These are phyloP conservation scores for Drosophila asahinai DNA, from an alignment of 1,140 invertebrate genomes.

Conservation along the genomic window DNA sequence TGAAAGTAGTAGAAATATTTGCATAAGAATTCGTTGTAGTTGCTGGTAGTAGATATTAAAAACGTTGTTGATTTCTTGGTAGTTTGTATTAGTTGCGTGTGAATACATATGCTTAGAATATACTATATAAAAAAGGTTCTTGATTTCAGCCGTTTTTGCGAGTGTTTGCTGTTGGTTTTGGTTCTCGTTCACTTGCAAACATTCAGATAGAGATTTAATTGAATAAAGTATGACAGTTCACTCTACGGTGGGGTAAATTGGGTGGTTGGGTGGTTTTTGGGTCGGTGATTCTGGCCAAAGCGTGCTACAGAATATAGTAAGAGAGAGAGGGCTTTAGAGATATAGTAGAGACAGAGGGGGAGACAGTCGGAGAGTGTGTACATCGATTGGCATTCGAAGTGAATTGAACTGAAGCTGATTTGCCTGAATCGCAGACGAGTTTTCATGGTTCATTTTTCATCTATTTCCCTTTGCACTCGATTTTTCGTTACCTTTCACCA, in stretches of 20 bases:
- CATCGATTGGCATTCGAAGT: constrained; percentile 52
- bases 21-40: constrained; percentile 78
- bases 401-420: constrained; percentile 39
- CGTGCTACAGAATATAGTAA: constrained; percentile 41
- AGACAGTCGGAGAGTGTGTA: constrained; percentile 36
- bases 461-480: constrained; percentile 13
- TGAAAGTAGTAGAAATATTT: constrained; percentile 82
- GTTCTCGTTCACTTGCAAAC: constrained; percentile 65
- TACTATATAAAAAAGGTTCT: constrained; percentile 30
- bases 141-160: constrained; percentile 17
- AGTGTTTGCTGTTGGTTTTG: constrained; percentile 44
- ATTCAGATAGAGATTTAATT: constrained; percentile 64
- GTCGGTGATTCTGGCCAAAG: constrained; percentile 46
- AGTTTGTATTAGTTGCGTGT: constrained; percentile 44
- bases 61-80: constrained; percentile 52
- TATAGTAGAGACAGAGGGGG: constrained; percentile 33
- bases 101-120: constrained; percentile 21
- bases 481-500: constrained; percentile 28
- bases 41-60: constrained; percentile 60
- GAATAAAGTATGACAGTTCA: constrained; percentile 63
- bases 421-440: constrained; percentile 15
- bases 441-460: constrained; percentile 17
- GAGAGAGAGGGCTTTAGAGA: constrained; percentile 10
- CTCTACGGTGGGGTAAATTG: constrained; percentile 32
- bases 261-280: constrained; percentile 25